These are phyloP conservation scores for Rhagoletis pomonella DNA, from an alignment of 1,140 invertebrate species.

Conservation along the genomic window DNA sequence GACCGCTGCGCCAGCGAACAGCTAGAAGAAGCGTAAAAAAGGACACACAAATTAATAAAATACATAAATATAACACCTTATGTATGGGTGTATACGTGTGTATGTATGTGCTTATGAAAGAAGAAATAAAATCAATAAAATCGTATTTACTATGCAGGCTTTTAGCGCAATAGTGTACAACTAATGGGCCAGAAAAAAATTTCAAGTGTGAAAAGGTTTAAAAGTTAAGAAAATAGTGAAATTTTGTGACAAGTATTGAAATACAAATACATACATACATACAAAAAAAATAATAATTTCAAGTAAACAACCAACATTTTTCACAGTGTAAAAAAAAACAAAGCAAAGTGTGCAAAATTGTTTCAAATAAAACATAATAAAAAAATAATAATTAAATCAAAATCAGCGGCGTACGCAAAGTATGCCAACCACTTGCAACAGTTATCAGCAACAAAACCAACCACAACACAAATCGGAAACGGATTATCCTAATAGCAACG, in stretches of 20 bases:
- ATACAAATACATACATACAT: neutral
- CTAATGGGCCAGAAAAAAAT: neutral
- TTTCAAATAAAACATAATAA: conserved; percentile 6
- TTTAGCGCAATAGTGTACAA: conserved; percentile 2
- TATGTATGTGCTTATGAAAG: neutral
- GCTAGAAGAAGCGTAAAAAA: conserved; percentile 21
- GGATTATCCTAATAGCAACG: neutral
- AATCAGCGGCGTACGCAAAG: conserved; percentile 22
- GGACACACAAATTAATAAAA: neutral
- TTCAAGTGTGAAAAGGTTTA: neutral
- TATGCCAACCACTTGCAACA: conserved; percentile 36
- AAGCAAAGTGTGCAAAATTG: no score
- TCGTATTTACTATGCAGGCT: neutral
- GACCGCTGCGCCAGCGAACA: conserved; percentile 2
- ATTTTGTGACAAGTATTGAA: neutral
- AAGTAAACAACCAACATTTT: neutral
- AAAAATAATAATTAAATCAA: neutral
- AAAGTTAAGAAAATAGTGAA: no score
- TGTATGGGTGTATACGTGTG: neutral
- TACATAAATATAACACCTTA: conserved; percentile 10
- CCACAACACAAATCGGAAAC: neutral
- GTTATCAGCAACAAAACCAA: neutral
- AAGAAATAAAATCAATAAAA: conserved; percentile 22
- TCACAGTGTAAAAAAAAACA: neutral
- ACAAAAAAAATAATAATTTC: neutral